Conservation (phyloP, 2,797 vertebrate species). For the Poecilia picta region DNA sequence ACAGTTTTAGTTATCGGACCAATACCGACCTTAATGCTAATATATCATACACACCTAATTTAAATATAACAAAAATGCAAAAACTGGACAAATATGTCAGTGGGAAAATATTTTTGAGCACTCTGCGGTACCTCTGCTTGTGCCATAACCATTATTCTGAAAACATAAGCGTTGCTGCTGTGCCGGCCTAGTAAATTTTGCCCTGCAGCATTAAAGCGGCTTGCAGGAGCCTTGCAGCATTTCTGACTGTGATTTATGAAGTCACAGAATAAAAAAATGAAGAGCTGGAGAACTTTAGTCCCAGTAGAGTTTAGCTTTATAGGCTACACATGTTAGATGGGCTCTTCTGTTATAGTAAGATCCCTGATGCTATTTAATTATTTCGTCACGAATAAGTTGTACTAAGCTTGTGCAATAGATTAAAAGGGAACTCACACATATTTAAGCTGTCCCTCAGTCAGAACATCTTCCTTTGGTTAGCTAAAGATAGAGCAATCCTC, state of each 20-base stretch:
- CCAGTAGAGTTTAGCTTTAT: slow-evolving; percentile 19
- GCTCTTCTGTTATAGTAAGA: slow-evolving; percentile 47
- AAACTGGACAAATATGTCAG: not conserved
- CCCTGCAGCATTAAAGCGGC: slow-evolving; percentile 17
- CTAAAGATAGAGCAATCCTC: not conserved
- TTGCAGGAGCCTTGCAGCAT: slow-evolving; percentile 15
- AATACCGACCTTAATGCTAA: not conserved
- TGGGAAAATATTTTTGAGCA: not conserved
- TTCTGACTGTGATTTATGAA: slow-evolving; percentile 47
- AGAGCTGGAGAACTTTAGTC: slow-evolving; percentile 19
- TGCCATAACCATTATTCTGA: not conserved
- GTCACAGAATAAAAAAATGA: slow-evolving; percentile 7
- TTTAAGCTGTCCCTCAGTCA: slow-evolving; percentile 9
- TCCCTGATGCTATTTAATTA: slow-evolving; percentile 18
- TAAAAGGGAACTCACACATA: slow-evolving; percentile 22
- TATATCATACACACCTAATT: not conserved
- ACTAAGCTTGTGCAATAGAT: slow-evolving; percentile 44
- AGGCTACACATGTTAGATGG: not conserved
- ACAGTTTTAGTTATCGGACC: not conserved
- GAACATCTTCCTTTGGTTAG: not conserved
- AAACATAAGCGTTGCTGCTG: not conserved
- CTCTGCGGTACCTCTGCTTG: not conserved
- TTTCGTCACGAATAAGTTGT: slow-evolving; percentile 29
- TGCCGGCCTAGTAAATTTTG: slow-evolving; percentile 14
- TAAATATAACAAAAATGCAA: not conserved